Evolutionary conservation across 2,797 vertebrate species (phyloP), one percentile per base, ranked within the genome.

Genomic region (Oryzias sinensis): DNA sequence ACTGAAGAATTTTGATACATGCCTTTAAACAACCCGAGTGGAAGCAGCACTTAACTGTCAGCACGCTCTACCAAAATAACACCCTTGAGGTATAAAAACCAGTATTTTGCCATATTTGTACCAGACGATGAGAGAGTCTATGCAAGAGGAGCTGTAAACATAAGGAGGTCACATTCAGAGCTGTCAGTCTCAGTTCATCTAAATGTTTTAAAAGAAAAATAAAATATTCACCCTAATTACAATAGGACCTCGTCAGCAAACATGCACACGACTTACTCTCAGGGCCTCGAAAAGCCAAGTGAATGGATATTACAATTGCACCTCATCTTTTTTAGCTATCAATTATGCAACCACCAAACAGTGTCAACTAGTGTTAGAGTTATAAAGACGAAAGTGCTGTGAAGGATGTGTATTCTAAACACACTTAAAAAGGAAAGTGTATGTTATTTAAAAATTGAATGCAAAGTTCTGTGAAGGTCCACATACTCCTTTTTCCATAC

Each of bases 151-250:
- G 56, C 14, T 33, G 9, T 51, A 33, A 59, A 15, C 50, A 52
- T 43, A 71, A 81, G 83, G 53, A 59, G 71, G 74, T 80, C 41
- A 18, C 33, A 7, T 63, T 80, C 13, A 48, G 59, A 14, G 52
- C 65, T 70, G 72, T 62, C 77, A 67, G 49, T 65, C 50, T 60
- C 24, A 52, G 54, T 76, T 77, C 67, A 46, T 46, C 47, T 61
- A 44, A 42, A 50, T 70, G 18, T 65, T 71, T 72, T 64, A 45
- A 33, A 33, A 33, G 33, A 48, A 44, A 29, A 17, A 80, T 85
- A 24, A 83, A 86, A 83, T 69, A 87, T 89, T 84, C 45, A 84
- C 68, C 63, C 17, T 62, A 76, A 84, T 78, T 80, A 77, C 77
- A 80, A 78, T 74, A 76, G 81, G 62, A 59, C 65, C 44, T 75